These are phyloP conservation scores for Phenacoccus solenopsis DNA, from an alignment of 1,140 invertebrate genomes.

Conservation along the genomic window DNA sequence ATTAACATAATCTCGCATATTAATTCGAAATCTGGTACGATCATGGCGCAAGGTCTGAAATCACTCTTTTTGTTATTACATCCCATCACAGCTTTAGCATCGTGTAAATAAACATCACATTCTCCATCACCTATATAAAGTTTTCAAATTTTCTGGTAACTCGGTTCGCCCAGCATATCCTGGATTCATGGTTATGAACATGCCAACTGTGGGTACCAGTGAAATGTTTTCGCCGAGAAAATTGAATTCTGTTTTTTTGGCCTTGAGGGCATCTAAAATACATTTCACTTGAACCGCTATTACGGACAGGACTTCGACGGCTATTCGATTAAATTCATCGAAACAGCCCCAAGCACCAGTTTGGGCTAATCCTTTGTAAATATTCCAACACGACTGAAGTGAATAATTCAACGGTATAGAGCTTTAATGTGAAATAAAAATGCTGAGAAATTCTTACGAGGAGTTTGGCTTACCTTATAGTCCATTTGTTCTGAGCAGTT, in stretches of 20 bases:
- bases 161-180: conserved; percentile 78
- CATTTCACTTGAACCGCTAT: conserved; percentile 75
- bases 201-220: conserved; percentile 64
- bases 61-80: too few species aligned
- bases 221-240: conserved; percentile 72
- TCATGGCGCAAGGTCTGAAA: conserved; percentile 81
- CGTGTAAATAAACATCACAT: too few species aligned
- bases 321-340: conserved; percentile 89
- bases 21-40: conserved; percentile 82
- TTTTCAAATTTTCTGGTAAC: conserved; percentile 69
- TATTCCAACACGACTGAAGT: conserved; percentile 66
- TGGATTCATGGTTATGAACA: conserved; percentile 94
- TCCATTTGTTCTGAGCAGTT: conserved; percentile 96
- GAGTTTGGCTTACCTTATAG: conserved; percentile 47
- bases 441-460: conserved; percentile 1
- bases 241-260: conserved; percentile 61
- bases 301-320: conserved; percentile 83
- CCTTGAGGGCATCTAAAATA: conserved; percentile 72
- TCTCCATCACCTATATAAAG: conserved; percentile 50
- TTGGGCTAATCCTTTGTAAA: conserved; percentile 81
- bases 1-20: conserved; percentile 93
- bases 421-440: neutral
- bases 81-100: too few species aligned
- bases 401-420: too few species aligned
- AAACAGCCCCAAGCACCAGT: conserved; percentile 94